Percentiles rank a stretch among this genome's conserved stretches.
phyloP scores from a whole-genome alignment of 2,113 vertebrate species.

The Mastomys natalensis region DNA sequence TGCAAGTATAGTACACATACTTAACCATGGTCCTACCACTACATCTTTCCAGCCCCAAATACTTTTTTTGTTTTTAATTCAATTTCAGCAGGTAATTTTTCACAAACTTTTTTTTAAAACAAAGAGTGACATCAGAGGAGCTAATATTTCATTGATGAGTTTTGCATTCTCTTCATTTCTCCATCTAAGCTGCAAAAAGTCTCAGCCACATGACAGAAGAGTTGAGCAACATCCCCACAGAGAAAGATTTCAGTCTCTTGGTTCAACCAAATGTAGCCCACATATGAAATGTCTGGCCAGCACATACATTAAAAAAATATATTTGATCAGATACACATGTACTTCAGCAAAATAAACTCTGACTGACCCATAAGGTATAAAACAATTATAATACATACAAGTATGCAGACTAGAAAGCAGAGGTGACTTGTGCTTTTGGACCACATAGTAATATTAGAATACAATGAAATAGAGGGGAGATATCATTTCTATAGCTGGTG shows the following conservation, averaged over 20 bases:
- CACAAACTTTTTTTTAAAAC: constrained; percentile 4
- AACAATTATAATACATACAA: not conserved
- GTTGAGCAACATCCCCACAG: not conserved
- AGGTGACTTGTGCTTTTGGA: not conserved
- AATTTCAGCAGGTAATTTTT: not conserved
- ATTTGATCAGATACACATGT: not conserved
- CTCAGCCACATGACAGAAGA: not conserved
- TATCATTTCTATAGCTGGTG: not conserved
- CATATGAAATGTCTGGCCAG: constrained; percentile 8
- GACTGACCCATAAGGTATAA: not conserved
- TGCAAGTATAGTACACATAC: too few species aligned
- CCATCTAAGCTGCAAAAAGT: not conserved
- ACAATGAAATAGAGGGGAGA: not conserved
- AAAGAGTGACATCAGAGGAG: not conserved
- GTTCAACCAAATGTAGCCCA: not conserved
- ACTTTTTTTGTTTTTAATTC: not conserved
- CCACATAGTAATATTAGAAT: not conserved
- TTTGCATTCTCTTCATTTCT: not conserved
- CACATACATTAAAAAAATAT: not conserved
- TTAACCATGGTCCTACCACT: not conserved
- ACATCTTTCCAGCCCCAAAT: not conserved
- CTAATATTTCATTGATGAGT: not conserved
- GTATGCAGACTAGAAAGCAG: not conserved
- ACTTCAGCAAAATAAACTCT: constrained; percentile 2
- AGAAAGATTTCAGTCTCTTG: constrained; percentile 2